These are phyloP conservation scores for Mesocricetus auratus DNA, from an alignment of 2,113 vertebrate genomes.

Conservation along the genomic window DNA sequence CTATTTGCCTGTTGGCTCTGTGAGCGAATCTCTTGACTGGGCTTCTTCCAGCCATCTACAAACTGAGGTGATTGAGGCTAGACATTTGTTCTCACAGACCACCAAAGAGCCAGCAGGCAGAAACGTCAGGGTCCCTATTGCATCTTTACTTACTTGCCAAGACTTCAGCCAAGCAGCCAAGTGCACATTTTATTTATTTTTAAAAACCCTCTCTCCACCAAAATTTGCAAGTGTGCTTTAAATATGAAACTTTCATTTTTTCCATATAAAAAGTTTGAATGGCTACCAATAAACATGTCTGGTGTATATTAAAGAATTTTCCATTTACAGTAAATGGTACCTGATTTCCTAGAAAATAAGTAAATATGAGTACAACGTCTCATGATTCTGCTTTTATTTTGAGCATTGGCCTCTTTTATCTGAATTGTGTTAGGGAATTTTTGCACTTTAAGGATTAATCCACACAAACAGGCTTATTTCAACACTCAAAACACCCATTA, in stretches of 20 bases:
- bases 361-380: not conserved
- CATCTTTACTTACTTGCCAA: constrained; percentile 27
- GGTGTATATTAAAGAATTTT: not conserved
- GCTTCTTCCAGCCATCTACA: not conserved
- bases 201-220: not conserved
- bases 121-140: not conserved
- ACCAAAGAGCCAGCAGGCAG: not conserved
- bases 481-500: not conserved
- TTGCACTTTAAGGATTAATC: not conserved
- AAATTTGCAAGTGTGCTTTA: not conserved
- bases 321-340: not conserved
- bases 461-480: constrained; percentile 18
- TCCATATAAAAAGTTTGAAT: not conserved
- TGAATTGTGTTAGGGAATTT: constrained; percentile 6
- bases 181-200: constrained; percentile 40
- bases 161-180: constrained; percentile 16
- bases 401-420: not conserved
- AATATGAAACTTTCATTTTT: constrained; percentile 5
- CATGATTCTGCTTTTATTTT: constrained; percentile 5
- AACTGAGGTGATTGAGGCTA: constrained; percentile 40
- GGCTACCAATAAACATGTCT: constrained; percentile 2
- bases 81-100: not conserved
- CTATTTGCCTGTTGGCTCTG: not conserved
- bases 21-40: not conserved
- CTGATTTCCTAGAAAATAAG: not conserved